Evolutionary conservation across 2,888 invertebrate genomes (phyloP).

Genomic region (Hymenopus coronatus): DNA sequence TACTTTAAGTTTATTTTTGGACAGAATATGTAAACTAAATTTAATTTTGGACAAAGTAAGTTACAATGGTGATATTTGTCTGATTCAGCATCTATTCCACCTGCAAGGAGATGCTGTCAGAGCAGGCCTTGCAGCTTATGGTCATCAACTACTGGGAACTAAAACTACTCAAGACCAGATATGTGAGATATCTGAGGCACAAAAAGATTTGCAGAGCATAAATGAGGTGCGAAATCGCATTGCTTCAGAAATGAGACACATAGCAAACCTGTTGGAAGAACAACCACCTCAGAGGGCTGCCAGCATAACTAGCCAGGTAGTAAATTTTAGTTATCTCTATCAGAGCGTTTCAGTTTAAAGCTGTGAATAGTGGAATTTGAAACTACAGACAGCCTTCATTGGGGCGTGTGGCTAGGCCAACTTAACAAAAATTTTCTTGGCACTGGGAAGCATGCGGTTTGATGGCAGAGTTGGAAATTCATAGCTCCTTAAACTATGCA

Average conservation of each 20-base stretch:
- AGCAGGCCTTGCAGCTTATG: conserved; percentile 25
- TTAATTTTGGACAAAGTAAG: too few relatives aligned
- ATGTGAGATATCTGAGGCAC: conserved; percentile 18
- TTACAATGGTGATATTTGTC: neutral
- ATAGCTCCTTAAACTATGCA: too few relatives aligned
- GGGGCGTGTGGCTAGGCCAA: too few relatives aligned
- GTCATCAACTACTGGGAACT: conserved; percentile 11
- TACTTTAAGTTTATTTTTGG: too few relatives aligned
- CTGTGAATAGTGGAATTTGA: neutral
- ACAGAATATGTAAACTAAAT: too few relatives aligned
- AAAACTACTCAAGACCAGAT: neutral
- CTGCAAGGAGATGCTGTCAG: conserved; percentile 24
- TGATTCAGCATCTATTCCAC: neutral
- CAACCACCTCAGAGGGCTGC: conserved; percentile 22
- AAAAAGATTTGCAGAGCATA: conserved; percentile 17
- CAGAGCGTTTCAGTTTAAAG: neutral
- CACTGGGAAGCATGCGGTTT: too few relatives aligned
- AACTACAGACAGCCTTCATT: too few relatives aligned
- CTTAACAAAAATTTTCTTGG: too few relatives aligned
- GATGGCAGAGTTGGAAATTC: too few relatives aligned
- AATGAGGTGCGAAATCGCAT: conserved; percentile 26
- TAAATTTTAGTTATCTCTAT: neutral
- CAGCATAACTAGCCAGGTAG: conserved; percentile 28
- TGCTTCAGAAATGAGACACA: conserved; percentile 36
- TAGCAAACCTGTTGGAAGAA: conserved; percentile 37